Evolutionary conservation across 2,888 invertebrate species (phyloP).

Genomic region (Formica aserva): DNA sequence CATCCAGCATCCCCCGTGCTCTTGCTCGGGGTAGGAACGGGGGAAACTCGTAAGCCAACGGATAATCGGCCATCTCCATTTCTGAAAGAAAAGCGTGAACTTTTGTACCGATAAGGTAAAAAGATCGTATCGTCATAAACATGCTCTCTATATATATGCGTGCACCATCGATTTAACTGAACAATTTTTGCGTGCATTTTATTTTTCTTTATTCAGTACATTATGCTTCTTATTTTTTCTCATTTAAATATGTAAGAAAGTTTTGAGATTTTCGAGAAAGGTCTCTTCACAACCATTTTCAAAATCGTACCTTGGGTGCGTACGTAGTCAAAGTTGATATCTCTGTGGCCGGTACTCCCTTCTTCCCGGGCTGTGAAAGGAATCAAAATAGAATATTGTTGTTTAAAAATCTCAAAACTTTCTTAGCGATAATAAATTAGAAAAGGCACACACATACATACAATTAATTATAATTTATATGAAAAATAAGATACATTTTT

Average conservation of each 20-base stretch:
- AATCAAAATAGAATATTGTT: constrained; percentile 5
- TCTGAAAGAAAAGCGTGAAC: constrained; percentile 69
- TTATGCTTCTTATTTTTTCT: not conserved
- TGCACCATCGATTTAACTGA: not conserved
- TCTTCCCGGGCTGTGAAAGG: not conserved
- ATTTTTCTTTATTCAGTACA: not conserved
- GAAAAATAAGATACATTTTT: not conserved
- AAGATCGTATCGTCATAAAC: not conserved
- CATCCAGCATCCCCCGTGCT: constrained; percentile 81
- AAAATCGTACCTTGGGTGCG: not conserved
- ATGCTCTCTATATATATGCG: too few species aligned
- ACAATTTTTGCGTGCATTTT: not conserved
- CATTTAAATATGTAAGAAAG: not conserved
- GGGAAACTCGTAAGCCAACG: constrained; percentile 69
- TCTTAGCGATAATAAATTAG: not conserved
- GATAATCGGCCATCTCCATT: constrained; percentile 79
- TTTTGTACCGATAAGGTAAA: not conserved
- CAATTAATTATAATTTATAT: constrained; percentile 5
- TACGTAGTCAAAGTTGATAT: constrained; percentile 12
- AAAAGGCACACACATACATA: not conserved
- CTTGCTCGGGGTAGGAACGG: constrained; percentile 63
- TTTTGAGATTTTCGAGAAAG: constrained; percentile 7
- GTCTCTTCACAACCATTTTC: not conserved
- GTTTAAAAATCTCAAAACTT: constrained; percentile 23
- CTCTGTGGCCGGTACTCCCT: not conserved